Conservation (phyloP, 2,888 invertebrate species). For the Trissolcus japonicus region DNA sequence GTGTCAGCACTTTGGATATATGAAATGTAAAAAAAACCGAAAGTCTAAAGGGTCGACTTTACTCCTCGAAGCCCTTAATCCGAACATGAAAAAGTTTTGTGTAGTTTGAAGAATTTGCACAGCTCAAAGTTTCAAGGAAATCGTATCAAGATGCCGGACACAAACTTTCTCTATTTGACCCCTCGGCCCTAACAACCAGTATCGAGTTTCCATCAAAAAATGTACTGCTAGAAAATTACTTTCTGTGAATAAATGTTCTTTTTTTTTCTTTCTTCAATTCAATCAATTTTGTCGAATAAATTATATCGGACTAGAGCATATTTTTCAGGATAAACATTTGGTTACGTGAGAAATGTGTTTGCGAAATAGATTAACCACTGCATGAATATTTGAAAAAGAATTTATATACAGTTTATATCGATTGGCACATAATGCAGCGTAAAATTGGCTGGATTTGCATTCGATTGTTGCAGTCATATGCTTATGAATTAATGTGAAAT, state of each 20-base stretch:
- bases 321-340: no score
- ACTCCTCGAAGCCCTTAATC: constrained; percentile 39
- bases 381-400: no score
- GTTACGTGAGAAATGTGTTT: no score
- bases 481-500: constrained; percentile 47
- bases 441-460: constrained; percentile 32
- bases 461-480: constrained; percentile 37
- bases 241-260: no score
- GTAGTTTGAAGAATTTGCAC: constrained; percentile 24
- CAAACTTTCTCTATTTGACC: constrained; percentile 30
- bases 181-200: constrained; percentile 9
- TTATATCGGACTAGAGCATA: not conserved
- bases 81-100: constrained; percentile 22
- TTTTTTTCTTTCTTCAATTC: no score
- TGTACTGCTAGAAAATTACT: no score
- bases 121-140: constrained; percentile 36
- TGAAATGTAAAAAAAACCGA: no score
- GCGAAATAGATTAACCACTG: no score
- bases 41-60: constrained; percentile 16
- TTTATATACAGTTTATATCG: constrained; percentile 12
- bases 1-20: constrained; percentile 16
- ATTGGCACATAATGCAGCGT: not conserved
- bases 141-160: constrained; percentile 20
- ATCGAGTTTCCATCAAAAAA: constrained; percentile 22
- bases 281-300: not conserved